Evolutionary conservation across 2,888 invertebrate genomes (phyloP).

Genomic region (Scelioninae gen. 1): DNA sequence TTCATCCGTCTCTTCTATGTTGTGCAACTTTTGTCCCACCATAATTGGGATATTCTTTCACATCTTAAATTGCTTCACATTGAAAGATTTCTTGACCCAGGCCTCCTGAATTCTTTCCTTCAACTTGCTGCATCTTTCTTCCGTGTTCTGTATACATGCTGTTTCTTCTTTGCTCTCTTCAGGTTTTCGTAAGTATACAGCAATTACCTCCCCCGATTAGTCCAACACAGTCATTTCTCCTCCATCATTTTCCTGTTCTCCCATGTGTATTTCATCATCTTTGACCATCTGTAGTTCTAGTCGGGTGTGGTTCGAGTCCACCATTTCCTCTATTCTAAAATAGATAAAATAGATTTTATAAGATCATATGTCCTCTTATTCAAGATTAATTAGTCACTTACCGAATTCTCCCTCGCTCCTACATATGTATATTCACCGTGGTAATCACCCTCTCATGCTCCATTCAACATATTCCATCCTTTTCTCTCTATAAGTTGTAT

Average conservation of each 20-base stretch:
- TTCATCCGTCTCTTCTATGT: background rate
- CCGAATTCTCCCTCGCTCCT: background rate
- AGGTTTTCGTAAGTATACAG: background rate
- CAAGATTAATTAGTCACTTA: conserved; percentile 3
- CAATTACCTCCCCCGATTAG: conserved; percentile 10
- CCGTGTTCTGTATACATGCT: too few species aligned
- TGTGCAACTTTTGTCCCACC: conserved; percentile 9
- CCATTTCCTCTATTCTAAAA: too few species aligned
- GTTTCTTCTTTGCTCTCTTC: too few species aligned
- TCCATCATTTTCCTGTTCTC: background rate
- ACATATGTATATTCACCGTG: conserved; percentile 12
- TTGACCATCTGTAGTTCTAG: background rate
- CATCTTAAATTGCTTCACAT: background rate
- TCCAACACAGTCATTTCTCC: background rate
- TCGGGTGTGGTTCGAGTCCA: conserved; percentile 60
- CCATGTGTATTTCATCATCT: background rate
- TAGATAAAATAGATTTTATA: background rate
- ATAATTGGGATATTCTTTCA: background rate
- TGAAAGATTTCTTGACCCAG: background rate
- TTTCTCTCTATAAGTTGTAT: too few species aligned
- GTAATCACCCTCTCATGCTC: conserved; percentile 4
- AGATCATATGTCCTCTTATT: background rate
- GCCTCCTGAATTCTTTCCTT: background rate
- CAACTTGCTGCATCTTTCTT: background rate
- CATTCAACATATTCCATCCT: conserved; percentile 3